Evolutionary conservation across 2,797 vertebrate species (phyloP).

Genomic region (Epinephelus coioides): DNA sequence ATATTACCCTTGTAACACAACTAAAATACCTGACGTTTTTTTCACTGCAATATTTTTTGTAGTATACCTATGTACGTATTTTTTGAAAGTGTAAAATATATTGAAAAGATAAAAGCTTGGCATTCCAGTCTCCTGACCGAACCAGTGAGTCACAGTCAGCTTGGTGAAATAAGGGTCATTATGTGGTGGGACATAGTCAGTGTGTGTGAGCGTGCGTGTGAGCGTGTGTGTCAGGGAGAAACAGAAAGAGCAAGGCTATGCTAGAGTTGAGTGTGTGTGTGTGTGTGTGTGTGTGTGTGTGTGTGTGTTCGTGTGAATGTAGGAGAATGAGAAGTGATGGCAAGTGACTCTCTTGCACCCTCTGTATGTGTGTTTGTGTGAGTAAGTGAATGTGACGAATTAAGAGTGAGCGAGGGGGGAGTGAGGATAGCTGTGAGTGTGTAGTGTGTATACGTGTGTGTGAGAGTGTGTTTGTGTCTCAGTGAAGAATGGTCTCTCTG

Average conservation of each 20-base stretch:
- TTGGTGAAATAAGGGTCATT: slow-evolving; percentile 63
- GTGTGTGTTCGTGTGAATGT: slow-evolving; percentile 18
- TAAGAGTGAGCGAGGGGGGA: slow-evolving; percentile 15
- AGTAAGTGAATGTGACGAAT: slow-evolving; percentile 58
- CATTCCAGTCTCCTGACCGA: slow-evolving; percentile 54
- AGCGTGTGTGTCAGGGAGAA: slow-evolving; percentile 17
- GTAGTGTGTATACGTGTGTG: slow-evolving; percentile 38
- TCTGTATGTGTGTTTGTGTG: slow-evolving; percentile 56
- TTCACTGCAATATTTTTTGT: neutral
- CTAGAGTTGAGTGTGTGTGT: neutral
- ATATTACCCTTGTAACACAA: no score
- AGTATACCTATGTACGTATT: neutral
- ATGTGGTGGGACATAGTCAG: slow-evolving; percentile 48
- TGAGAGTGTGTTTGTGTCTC: slow-evolving; percentile 43
- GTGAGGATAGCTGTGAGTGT: slow-evolving; percentile 37
- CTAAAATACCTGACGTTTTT: no score
- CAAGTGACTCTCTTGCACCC: slow-evolving; percentile 65
- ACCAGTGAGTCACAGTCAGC: slow-evolving; percentile 69
- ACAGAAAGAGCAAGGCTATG: slow-evolving; percentile 36
- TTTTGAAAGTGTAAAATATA: slow-evolving; percentile 25
- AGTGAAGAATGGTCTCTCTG: slow-evolving; percentile 78
- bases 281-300: slow-evolving; percentile 24
- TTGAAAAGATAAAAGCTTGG: slow-evolving; percentile 38
- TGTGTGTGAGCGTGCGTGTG: slow-evolving; percentile 27
- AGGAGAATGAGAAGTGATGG: slow-evolving; percentile 36